A percentile compares a stretch with the other conserved stretches of the same genome.
phyloP scores from a whole-genome alignment of 2,113 vertebrate genomes.

The Ammodytes dubius region DNA sequence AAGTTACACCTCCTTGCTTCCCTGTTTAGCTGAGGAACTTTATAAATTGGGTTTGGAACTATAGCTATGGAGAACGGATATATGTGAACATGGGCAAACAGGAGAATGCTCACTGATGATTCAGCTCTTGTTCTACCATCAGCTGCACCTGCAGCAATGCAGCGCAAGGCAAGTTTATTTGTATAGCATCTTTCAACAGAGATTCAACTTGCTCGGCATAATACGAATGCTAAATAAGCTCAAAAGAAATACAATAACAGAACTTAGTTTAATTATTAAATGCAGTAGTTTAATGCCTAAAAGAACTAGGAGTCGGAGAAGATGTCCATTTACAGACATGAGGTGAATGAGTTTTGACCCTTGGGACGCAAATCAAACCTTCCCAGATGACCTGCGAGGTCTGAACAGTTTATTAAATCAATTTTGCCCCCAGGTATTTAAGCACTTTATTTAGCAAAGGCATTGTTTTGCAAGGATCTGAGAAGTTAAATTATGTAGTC shows the following conservation, averaged over 20 bases:
- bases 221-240: background rate
- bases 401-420: background rate
- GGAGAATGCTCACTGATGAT: background rate
- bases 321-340: background rate
- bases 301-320: background rate
- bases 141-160: slow-evolving; percentile 9
- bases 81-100: background rate
- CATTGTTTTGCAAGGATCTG: no score
- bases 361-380: background rate
- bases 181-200: background rate
- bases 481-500: no score
- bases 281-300: no score
- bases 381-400: background rate
- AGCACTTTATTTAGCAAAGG: no score
- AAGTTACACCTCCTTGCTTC: background rate
- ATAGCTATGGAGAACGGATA: background rate
- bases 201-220: background rate
- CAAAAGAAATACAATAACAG: background rate
- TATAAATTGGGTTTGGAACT: background rate
- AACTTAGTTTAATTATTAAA: background rate
- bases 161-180: background rate
- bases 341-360: background rate
- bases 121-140: background rate
- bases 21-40: background rate
- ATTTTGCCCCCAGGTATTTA: background rate